Conservation (phyloP, 2,888 invertebrate genomes). For the Zelleria hepariella region DNA sequence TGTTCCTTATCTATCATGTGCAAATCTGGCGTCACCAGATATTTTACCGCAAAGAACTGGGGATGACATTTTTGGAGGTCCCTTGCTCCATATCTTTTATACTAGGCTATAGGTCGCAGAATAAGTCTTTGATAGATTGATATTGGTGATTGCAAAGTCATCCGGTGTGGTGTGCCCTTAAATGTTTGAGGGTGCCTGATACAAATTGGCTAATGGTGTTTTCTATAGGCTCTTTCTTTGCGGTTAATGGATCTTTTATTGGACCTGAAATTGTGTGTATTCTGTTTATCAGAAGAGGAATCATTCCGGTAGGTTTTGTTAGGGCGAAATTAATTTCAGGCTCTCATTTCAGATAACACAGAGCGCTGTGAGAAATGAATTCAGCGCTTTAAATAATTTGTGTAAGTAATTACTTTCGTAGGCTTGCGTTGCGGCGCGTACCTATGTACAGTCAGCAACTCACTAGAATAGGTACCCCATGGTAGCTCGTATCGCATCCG, state of each 20-base stretch:
- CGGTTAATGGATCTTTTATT: background rate
- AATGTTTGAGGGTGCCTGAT: background rate
- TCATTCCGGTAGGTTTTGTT: no score
- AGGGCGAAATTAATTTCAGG: no score
- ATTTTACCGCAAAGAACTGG: background rate
- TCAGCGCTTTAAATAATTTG: no score
- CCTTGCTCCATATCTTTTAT: background rate
- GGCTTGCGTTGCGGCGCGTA: no score
- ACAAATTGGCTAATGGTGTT: background rate
- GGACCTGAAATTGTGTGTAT: background rate
- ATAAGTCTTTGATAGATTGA: background rate
- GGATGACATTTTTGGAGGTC: background rate
- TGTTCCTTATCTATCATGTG: background rate
- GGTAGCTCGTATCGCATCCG: background rate
- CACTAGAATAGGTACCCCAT: no score
- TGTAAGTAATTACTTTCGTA: no score
- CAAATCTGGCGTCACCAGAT: background rate
- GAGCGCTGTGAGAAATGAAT: no score
- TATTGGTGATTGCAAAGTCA: conserved; percentile 2
- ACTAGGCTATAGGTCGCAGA: background rate
- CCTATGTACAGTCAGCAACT: no score
- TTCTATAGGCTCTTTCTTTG: background rate
- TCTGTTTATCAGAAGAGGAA: no score
- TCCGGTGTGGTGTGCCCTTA: background rate
- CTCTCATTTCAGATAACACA: no score